Evolutionary conservation across 2,113 vertebrate genomes (phyloP).

Genomic region (Nycticorax nycticorax): DNA sequence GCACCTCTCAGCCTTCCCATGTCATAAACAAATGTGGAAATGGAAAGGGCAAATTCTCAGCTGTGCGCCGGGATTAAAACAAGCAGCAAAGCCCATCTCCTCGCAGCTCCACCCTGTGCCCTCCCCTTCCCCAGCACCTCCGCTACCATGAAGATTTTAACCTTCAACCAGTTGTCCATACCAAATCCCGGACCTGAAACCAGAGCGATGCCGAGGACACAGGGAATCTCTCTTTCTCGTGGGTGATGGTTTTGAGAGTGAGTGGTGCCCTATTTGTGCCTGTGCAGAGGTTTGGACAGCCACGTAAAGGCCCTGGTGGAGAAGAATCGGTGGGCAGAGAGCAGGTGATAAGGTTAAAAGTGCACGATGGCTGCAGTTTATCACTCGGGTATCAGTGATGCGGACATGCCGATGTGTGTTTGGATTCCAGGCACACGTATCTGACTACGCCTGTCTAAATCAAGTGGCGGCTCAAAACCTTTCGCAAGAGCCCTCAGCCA

Average conservation of each 20-base stretch:
- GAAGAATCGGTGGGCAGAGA: not conserved
- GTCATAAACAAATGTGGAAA: not conserved
- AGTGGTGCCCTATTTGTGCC: not conserved
- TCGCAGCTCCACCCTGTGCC: not conserved
- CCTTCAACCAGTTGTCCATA: not conserved
- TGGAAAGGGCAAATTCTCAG: conserved; percentile 54
- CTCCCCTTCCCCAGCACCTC: not conserved
- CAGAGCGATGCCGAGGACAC: not conserved
- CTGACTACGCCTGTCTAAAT: not conserved
- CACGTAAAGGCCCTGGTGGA: not conserved
- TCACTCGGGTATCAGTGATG: not conserved
- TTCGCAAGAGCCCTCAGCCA: not conserved
- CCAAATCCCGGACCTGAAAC: not conserved
- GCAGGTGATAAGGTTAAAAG: conserved; percentile 13
- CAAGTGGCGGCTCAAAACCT: not conserved
- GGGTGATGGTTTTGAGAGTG: not conserved
- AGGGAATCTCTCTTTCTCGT: not conserved
- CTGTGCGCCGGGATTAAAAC: not conserved
- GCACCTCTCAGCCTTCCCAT: not conserved
- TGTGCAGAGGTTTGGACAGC: not conserved
- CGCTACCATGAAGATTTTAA: not conserved
- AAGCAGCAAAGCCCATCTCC: not conserved
- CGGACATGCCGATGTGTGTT: not conserved
- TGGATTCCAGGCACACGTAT: not conserved
- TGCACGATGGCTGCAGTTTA: not conserved